Evolutionary conservation across 2,888 invertebrate genomes (phyloP).

Genomic region (Crematogaster levior): DNA sequence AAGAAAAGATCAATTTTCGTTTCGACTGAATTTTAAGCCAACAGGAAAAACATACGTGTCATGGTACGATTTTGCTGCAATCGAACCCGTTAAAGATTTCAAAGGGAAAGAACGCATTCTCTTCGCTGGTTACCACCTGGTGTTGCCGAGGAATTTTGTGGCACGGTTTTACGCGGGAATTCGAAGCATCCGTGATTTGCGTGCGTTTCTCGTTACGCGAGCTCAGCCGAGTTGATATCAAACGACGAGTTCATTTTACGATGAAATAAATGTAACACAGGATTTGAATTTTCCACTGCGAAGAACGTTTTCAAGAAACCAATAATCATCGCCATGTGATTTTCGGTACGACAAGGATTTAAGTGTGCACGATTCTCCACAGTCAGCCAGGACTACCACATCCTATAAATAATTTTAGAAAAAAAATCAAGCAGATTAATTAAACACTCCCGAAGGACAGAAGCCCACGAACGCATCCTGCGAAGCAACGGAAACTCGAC

Average conservation of each 20-base stretch:
- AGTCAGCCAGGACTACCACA: background rate
- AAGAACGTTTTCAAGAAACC: background rate
- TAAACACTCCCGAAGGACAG: background rate
- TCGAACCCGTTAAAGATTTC: background rate
- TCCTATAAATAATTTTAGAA: background rate
- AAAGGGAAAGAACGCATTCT: background rate
- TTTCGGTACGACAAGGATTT: background rate
- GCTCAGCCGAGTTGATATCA: conserved; percentile 23
- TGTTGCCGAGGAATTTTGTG: background rate
- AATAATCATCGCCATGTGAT: background rate
- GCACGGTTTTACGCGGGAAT: conserved; percentile 32
- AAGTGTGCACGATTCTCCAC: background rate
- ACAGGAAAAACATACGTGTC: background rate
- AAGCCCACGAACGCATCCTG: background rate
- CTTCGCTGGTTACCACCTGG: background rate
- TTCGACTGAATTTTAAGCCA: background rate
- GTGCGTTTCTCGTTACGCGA: conserved; percentile 30
- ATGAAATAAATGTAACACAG: background rate
- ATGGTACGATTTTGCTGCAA: background rate
- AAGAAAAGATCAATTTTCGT: background rate
- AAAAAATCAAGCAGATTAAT: background rate
- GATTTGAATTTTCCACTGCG: background rate
- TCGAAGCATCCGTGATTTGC: conserved; percentile 28
- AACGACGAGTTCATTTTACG: conserved; percentile 7
- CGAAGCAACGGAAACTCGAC: background rate